phyloP scores from a whole-genome alignment of 2,888 invertebrate species.

The Gisinianus flammeolus region DNA sequence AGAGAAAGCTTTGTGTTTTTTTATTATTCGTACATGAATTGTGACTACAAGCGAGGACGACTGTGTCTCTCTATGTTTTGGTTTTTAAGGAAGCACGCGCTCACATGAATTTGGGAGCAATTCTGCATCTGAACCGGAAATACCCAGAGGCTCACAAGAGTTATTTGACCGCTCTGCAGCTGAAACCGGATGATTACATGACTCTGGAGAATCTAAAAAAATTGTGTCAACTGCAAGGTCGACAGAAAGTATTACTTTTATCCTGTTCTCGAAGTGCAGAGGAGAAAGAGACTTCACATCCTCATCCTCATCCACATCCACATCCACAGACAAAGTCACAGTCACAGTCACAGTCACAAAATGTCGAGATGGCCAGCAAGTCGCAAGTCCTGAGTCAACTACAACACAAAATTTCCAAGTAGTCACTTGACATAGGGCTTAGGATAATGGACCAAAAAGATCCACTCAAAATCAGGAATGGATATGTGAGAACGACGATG shows the following conservation, averaged over 20 bases:
- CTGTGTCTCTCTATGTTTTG: no score
- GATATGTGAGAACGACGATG: no score
- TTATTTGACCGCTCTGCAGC: slow-evolving; percentile 81
- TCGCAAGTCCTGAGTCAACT: no score
- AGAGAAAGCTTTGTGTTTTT: not conserved
- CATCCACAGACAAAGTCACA: not conserved
- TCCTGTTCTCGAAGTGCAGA: slow-evolving; percentile 15
- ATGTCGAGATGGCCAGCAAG: not conserved
- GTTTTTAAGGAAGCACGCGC: slow-evolving; percentile 80
- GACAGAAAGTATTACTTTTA: slow-evolving; percentile 29
- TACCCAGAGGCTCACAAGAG: slow-evolving; percentile 84
- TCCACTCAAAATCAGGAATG: no score
- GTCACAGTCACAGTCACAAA: not conserved
- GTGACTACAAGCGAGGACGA: no score
- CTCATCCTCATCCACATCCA: not conserved
- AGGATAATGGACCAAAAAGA: no score
- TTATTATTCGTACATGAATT: not conserved
- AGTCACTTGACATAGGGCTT: no score
- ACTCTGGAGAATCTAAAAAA: slow-evolving; percentile 88
- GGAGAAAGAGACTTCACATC: no score
- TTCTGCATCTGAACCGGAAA: slow-evolving; percentile 90
- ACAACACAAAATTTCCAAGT: no score
- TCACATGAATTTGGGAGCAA: slow-evolving; percentile 93
- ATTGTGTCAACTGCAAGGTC: slow-evolving; percentile 65
- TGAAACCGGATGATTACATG: slow-evolving; percentile 87